Base-by-base conservation (phyloP, 2,888 invertebrate species). In the Aphelenchoides bicaudatus region DNA sequence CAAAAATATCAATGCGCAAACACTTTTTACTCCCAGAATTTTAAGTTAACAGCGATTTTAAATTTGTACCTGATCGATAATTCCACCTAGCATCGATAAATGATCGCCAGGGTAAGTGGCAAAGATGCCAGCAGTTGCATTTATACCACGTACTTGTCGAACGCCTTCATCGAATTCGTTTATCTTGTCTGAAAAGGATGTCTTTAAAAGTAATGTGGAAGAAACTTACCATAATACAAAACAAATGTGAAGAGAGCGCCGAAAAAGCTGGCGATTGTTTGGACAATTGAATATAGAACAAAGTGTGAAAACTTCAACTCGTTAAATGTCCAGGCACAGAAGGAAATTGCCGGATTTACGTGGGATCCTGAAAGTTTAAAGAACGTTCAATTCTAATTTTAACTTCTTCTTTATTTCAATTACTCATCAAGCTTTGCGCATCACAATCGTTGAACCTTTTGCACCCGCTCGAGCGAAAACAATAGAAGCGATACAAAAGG, bases 241-340 rank as follows among this genome's bases (percentile, higher is more conserved):
- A 80, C 73, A 65, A 75, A 84, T 8, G 83, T 79, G 39, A 79
- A 63, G 3, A 79, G 77, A 0, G 84, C 79, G 1, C 82, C 84
- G 1, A 80, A 60, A 63, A 84, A 83, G 0, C 82, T 81, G 0
- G 84, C 84, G 0, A 82, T 63, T 65, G 82, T 83, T 71, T 84
- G 84, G 0, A 80, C 83, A 1, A 81, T 30, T 62, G 80, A 75
- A 68, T 82, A 84, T 30, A 80, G 71, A 0, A 78, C 64, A 16
- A 81, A 79, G 61, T 80, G 79, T 58, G 51, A 34, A 3, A 58
- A 2, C 6, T 23, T 21, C 13, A 56, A 27, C 29, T 56, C 57
- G n/a, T 30, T 31, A 23, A 58, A 56, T 6, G 69, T 68, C 2
- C 67, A 59, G 37, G 63, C 66, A 56, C 69, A 68, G 39, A 73